A percentile compares a stretch with the other conserved stretches of the same genome.
Evolutionary conservation across 2,888 invertebrate species (phyloP).

Genomic region (Sesia bembeciformis): DNA sequence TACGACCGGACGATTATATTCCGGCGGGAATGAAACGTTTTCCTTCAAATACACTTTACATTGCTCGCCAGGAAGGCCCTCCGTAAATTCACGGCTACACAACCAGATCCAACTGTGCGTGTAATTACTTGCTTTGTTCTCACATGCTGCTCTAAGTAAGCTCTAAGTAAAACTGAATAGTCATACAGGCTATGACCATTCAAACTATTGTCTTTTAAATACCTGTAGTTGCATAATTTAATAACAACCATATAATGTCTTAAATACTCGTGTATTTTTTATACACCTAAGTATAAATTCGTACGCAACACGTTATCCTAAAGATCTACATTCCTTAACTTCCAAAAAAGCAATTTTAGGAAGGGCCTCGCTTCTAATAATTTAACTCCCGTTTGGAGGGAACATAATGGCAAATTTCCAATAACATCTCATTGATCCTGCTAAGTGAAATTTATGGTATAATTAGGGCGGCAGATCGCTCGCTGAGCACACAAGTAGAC

Average conservation of each 20-base stretch:
- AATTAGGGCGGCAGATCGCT: constrained; percentile 57
- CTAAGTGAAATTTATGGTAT: constrained; percentile 71
- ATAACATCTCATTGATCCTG: constrained; percentile 65
- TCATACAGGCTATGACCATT: too few relatives aligned
- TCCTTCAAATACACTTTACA: constrained; percentile 58
- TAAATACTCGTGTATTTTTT: too few relatives aligned
- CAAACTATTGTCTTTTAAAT: too few relatives aligned
- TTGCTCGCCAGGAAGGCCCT: constrained; percentile 30
- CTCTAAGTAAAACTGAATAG: too few relatives aligned
- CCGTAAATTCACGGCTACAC: constrained; percentile 32
- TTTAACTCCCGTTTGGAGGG: constrained; percentile 25
- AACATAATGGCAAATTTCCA: constrained; percentile 56
- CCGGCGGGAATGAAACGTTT: constrained; percentile 71
- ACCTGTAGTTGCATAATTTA: too few relatives aligned
- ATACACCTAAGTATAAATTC: too few relatives aligned
- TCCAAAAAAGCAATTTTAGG: not conserved
- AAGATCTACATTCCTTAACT: not conserved
- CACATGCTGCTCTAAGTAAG: constrained; percentile 13
- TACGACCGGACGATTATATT: constrained; percentile 76
- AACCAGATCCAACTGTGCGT: constrained; percentile 45
- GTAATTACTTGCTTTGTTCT: constrained; percentile 51
- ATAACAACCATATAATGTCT: too few relatives aligned
- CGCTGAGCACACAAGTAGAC: constrained; percentile 43
- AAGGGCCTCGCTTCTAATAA: constrained; percentile 19
- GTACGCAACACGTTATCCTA: too few relatives aligned